phyloP scores from a whole-genome alignment of 1,140 invertebrate genomes.

The Drosophila trapezifrons region DNA sequence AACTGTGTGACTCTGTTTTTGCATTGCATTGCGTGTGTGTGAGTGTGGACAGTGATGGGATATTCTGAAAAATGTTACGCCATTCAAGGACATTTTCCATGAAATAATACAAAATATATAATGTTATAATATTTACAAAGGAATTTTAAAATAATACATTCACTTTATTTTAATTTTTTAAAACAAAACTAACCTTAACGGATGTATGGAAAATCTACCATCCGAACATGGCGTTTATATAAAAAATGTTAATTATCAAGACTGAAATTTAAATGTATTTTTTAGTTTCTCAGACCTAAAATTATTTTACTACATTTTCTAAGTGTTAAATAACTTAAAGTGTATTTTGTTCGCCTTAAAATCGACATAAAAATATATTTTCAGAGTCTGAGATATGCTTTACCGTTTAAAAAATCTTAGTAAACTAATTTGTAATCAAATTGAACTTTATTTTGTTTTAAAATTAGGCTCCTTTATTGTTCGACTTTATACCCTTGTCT shows the following conservation, averaged over 20 bases:
- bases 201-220: too few relatives aligned
- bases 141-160: too few relatives aligned
- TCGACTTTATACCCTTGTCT: background rate
- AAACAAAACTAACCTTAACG: too few relatives aligned
- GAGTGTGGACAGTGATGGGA: constrained; percentile 16
- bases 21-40: background rate
- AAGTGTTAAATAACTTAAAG: background rate
- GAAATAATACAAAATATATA: background rate
- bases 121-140: background rate
- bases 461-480: background rate
- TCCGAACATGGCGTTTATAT: too few relatives aligned
- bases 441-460: background rate
- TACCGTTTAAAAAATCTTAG: background rate
- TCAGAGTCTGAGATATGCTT: background rate
- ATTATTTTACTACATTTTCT: too few relatives aligned
- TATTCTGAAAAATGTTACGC: background rate
- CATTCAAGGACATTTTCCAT: background rate
- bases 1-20: constrained; percentile 1
- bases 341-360: too few relatives aligned
- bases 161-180: too few relatives aligned
- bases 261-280: too few relatives aligned
- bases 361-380: background rate
- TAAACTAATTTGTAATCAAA: background rate
- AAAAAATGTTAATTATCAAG: too few relatives aligned
- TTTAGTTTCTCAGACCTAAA: too few relatives aligned